Base-by-base conservation (phyloP, 2,113 vertebrate genomes). In the Chiloscyllium plagiosum region DNA sequence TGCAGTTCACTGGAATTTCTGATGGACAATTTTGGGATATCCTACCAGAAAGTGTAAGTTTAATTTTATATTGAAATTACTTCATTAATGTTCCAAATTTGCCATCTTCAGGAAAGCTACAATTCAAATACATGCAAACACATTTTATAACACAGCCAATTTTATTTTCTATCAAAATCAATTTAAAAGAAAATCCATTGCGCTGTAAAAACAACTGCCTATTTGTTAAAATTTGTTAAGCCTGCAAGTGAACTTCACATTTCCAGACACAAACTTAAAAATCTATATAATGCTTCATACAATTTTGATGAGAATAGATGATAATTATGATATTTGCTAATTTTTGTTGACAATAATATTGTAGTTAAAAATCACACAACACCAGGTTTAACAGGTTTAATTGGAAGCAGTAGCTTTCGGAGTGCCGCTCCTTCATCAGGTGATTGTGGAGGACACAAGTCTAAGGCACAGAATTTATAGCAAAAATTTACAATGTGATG, bases 251-350 rank as follows among this genome's bases (percentile, higher is more conserved):
- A 65, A 92, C n/a, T 92, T 65, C 89, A 93, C 61, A 65, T 68
- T 93, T 66, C 37, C 65, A 93, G 17, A 33, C 56, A 68, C 37
- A 93, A 47, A 26, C 61, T 37, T 65, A n/a, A 92, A 61, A 33
- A 65, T 92, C 29, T 33, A 19, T 15, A 93, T n/a, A 19, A 37
- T 66, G 15, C 1, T 93, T 66, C 66, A 66, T 93, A 68, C 19
- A 93, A 90, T 61, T 90, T n/a, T 15, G 61, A 93, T n/a, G 61
- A 93, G 5, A 37, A 92, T 65, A 92, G 15, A 92, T 92, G 89
- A 17, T 33, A 93, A 42, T 8, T 93, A 93, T 93, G 37, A 33
- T 33, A 68, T 93, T 93, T 93, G n/a, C 89, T 93, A 93, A 93
- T 65, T 65, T 61, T 47, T 47, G 42, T 47, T 33, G 13, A 37